phyloP scores from a whole-genome alignment of 1,140 invertebrate species.

The Pogonus chalceus region DNA sequence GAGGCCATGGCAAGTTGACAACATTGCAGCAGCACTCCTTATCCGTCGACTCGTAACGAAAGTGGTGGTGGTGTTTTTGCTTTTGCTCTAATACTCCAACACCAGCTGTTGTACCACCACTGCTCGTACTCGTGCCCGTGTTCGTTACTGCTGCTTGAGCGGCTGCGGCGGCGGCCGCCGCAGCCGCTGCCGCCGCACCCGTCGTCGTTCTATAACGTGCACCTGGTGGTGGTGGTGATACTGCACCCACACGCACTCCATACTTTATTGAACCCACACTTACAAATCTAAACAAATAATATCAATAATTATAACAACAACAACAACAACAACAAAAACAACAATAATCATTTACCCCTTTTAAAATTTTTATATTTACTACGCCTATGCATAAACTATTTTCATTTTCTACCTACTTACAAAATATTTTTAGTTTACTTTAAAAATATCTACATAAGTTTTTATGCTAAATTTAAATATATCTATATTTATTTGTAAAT shows the following conservation, averaged over 20 bases:
- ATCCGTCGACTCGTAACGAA: background rate
- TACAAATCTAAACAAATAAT: constrained; percentile 34
- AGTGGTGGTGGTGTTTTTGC: constrained; percentile 5
- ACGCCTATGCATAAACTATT: no score
- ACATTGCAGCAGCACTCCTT: background rate
- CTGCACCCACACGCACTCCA: constrained; percentile 42
- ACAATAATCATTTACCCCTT: no score
- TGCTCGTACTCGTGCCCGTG: no score
- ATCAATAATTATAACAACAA: background rate
- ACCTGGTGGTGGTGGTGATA: constrained; percentile 33
- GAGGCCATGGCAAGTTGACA: background rate
- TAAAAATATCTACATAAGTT: background rate
- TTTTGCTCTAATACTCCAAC: background rate
- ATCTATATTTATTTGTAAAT: background rate
- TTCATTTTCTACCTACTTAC: no score
- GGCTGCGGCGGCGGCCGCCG: constrained; percentile 19
- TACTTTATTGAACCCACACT: constrained; percentile 48
- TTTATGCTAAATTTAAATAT: background rate
- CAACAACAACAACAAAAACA: no score
- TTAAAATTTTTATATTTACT: no score
- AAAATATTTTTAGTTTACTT: no score
- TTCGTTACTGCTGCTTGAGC: constrained; percentile 37
- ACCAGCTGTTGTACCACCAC: no score
- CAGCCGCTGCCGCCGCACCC: constrained; percentile 23
- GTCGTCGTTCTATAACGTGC: constrained; percentile 31